Base-by-base conservation (phyloP, 2,797 vertebrate species). In the Pygocentrus nattereri region DNA sequence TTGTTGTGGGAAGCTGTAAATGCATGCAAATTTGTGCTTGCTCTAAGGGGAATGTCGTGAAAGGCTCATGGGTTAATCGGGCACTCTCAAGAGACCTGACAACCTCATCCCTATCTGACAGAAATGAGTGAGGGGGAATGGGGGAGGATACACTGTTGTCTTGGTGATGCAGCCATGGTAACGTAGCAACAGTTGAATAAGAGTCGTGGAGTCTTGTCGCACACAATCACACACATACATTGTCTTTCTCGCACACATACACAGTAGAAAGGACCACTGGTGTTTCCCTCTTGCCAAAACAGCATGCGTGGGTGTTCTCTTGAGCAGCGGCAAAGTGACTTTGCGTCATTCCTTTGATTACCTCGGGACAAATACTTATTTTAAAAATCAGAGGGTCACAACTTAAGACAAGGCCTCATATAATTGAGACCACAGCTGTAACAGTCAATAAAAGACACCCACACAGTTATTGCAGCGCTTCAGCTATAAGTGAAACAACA, bases 141-240 rank as follows among this genome's bases (percentile, higher is more conserved):
- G 69, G 74, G 47, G 75, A 47, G 76, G 78, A 81, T 84, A 83
- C 86, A 88, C 87, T 83, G 91, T 91, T 91, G 89, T 94, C 93
- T 90, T 90, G 90, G 91, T 92, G 90, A 91, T 89, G 89, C 90
- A 88, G 87, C 87, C 86, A 88, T 87, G 87, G 90, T 88, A 88
- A 92, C 90, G 34, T 79, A 87, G 91, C 89, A 91, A 90, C 92
- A 88, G 90, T 91, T 95, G 85, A 83, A 91, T 92, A 87, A 88
- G 87, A 83, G 88, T 89, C 87, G 83, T 82, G 83, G 80, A 27
- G 73, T 71, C 68, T 76, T 25, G 52, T 61, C 54, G 15, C 78
- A 83, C 78, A 65, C 83, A 49, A 64, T 72, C 41, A 72, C 21
- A 58, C 25, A 69, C 65, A 79, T 77, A 74, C 64, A 68, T 74